Conservation (phyloP, 2,797 vertebrate genomes). For the Gadopsis bispinosus region DNA sequence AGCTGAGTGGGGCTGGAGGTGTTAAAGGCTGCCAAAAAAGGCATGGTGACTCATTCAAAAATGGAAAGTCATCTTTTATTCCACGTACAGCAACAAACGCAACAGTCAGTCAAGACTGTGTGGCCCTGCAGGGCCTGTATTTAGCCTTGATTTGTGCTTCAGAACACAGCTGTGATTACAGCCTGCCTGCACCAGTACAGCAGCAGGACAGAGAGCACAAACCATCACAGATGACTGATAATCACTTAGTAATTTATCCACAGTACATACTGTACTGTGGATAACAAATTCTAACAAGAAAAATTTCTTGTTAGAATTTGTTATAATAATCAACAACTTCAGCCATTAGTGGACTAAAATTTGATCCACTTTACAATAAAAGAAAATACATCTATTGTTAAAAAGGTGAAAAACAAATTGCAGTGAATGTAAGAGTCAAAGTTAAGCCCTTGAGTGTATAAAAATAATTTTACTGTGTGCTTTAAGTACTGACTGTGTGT, state of each 20-base stretch:
- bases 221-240: background rate
- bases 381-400: background rate
- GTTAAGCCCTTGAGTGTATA: background rate
- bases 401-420: background rate
- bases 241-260: background rate
- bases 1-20: constrained; percentile 4
- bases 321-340: background rate
- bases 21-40: constrained; percentile 10
- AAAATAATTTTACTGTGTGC: constrained; percentile 2
- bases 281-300: too few species aligned
- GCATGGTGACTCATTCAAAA: background rate
- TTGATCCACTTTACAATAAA: background rate
- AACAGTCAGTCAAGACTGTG: background rate
- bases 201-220: background rate
- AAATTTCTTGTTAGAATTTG: background rate
- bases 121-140: background rate
- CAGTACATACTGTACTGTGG: too few species aligned
- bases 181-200: background rate
- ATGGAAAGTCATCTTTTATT: constrained; percentile 7
- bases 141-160: background rate
- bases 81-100: constrained; percentile 3
- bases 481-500: constrained; percentile 5
- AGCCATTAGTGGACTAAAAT: background rate
- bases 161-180: constrained; percentile 1
- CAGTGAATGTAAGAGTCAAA: background rate